Evolutionary conservation across 2,888 invertebrate species (phyloP).

Genomic region (Drosophila paramelanica): DNA sequence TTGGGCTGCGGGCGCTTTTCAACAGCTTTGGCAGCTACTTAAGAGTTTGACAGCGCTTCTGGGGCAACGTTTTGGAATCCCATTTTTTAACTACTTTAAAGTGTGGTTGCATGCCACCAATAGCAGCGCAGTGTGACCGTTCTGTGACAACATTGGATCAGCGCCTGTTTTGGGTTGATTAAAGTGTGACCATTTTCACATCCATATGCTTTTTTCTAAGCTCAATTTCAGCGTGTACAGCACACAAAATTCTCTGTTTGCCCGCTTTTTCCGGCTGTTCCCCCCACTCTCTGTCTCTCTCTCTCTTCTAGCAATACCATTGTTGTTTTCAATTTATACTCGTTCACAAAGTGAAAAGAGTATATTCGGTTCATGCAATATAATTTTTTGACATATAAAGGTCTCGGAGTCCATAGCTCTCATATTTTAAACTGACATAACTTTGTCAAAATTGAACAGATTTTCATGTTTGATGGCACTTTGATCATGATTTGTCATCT

Average conservation of each 20-base stretch:
- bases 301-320: background rate
- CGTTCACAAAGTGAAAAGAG: too few relatives aligned
- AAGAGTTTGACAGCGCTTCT: constrained; percentile 36
- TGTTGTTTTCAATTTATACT: constrained; percentile 17
- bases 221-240: constrained; percentile 60
- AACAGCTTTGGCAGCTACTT: constrained; percentile 61
- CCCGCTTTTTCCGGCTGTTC: constrained; percentile 9
- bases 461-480: too few relatives aligned
- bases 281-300: background rate
- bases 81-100: background rate
- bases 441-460: too few relatives aligned
- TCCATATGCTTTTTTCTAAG: constrained; percentile 30
- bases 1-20: constrained; percentile 42
- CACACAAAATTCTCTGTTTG: constrained; percentile 34
- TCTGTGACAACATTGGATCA: background rate
- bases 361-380: too few relatives aligned
- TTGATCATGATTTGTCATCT: too few relatives aligned
- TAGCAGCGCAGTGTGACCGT: constrained; percentile 2
- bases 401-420: too few relatives aligned
- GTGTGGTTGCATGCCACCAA: background rate
- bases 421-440: too few relatives aligned
- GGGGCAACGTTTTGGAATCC: background rate
- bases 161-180: background rate
- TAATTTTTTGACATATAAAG: too few relatives aligned
- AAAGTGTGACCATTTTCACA: background rate